Percentiles rank a stretch among this genome's conserved stretches.
phyloP scores from a whole-genome alignment of 53 echinoderm and acorn worm genomes.

The Astropecten irregularis region DNA sequence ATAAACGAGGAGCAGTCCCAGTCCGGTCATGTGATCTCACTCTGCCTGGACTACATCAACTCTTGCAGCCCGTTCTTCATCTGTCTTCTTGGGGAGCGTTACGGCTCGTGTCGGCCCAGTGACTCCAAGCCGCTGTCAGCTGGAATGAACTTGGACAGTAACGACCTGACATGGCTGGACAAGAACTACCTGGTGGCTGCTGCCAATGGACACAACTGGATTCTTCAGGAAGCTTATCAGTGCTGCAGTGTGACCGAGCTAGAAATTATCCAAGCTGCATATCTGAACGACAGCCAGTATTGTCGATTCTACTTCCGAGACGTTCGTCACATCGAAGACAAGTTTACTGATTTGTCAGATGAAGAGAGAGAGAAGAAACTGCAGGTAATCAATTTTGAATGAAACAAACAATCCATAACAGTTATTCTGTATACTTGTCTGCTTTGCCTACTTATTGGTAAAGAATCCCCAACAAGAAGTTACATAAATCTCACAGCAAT shows the following conservation, averaged over 20 bases:
- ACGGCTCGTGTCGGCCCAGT: conserved; percentile 81
- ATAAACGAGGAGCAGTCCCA: conserved; percentile 85
- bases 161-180: conserved; percentile 73
- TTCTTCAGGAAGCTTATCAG: conserved; percentile 89
- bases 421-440: neutral
- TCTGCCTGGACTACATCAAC: conserved; percentile 91
- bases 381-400: conserved; percentile 24
- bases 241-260: conserved; percentile 91
- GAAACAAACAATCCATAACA: neutral
- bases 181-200: conserved; percentile 86
- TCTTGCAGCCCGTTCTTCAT: conserved; percentile 93
- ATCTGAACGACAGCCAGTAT: conserved; percentile 75
- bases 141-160: neutral
- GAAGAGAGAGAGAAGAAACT: conserved; percentile 65
- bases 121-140: conserved; percentile 55
- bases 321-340: conserved; percentile 74
- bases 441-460: too few relatives aligned
- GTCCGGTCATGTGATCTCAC: conserved; percentile 80
- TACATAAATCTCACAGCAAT: too few relatives aligned
- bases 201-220: conserved; percentile 83
- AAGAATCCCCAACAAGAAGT: too few relatives aligned
- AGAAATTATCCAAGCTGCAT: conserved; percentile 93
- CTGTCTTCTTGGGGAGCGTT: conserved; percentile 89
- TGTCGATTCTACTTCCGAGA: conserved; percentile 92
- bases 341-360: conserved; percentile 72